A percentile compares a stretch with the other conserved stretches of the same genome.
Conservation (phyloP, 2,113 vertebrate species). For the human (Homo sapiens) region DNA sequence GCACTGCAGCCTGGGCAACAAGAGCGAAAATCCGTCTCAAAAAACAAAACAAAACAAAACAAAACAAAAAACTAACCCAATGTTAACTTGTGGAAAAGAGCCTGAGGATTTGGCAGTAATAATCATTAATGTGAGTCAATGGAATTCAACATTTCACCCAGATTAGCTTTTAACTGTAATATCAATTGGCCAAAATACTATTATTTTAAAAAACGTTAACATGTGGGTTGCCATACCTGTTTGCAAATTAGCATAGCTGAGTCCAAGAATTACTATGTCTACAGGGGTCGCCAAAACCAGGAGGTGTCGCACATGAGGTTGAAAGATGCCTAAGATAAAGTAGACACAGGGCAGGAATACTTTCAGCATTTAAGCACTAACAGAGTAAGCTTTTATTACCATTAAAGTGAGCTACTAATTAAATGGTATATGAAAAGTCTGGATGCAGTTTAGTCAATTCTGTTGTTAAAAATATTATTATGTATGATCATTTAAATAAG, state of each 20-base stretch:
- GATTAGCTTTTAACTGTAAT: background rate
- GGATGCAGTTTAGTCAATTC: background rate
- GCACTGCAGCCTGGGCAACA: too few relatives aligned
- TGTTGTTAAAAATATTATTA: slow-evolving; percentile 38
- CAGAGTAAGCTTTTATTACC: background rate
- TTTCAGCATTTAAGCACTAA: background rate
- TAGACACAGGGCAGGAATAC: background rate
- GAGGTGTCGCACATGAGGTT: slow-evolving; percentile 94
- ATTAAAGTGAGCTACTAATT: background rate
- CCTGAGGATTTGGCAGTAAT: background rate
- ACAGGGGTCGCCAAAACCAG: slow-evolving; percentile 97
- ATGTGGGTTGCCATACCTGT: slow-evolving; percentile 84
- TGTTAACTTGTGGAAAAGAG: background rate
- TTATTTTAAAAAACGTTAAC: background rate
- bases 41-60: too few relatives aligned
- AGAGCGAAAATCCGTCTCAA: too few relatives aligned
- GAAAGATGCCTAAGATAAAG: slow-evolving; percentile 92
- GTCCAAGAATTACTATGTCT: slow-evolving; percentile 96
- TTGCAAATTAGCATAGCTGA: slow-evolving; percentile 93
- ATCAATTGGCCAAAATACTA: background rate
- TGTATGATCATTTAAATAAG: background rate
- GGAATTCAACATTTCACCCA: background rate
- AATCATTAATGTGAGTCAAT: background rate
- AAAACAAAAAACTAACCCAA: too few relatives aligned
- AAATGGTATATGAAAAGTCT: background rate